A percentile compares a stretch with the other conserved stretches of the same genome.
phyloP scores from a whole-genome alignment of 2,888 invertebrate species.

The Eilema sororculum region DNA sequence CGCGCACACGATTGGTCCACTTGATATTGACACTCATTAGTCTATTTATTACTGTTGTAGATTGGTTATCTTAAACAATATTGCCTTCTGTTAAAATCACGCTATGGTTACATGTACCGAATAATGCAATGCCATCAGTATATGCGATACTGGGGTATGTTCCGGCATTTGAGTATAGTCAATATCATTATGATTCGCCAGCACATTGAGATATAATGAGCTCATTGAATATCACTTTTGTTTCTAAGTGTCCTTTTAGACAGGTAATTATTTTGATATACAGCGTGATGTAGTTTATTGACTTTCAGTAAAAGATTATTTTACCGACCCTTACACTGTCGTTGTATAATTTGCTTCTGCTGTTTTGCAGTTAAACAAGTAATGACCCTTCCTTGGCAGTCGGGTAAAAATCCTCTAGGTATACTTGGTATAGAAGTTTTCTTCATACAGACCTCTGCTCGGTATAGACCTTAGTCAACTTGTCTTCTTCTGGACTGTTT shows the following conservation, averaged over 20 bases:
- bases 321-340: not conserved
- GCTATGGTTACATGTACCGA: slow-evolving; percentile 56
- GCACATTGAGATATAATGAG: slow-evolving; percentile 19
- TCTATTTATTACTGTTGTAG: slow-evolving; percentile 80
- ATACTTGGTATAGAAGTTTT: too few relatives aligned
- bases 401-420: too few relatives aligned
- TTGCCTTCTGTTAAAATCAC: slow-evolving; percentile 73
- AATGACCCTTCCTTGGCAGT: too few relatives aligned
- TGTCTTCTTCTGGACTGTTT: too few relatives aligned
- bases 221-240: slow-evolving; percentile 33
- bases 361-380: too few relatives aligned
- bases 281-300: too few relatives aligned
- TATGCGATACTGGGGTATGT: slow-evolving; percentile 52
- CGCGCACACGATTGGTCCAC: slow-evolving; percentile 66
- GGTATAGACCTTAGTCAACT: not conserved
- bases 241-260: slow-evolving; percentile 16
- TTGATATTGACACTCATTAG: slow-evolving; percentile 84
- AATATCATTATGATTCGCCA: slow-evolving; percentile 22
- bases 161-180: slow-evolving; percentile 44
- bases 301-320: not conserved
- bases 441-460: too few relatives aligned
- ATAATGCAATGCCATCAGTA: slow-evolving; percentile 63
- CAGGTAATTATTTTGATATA: slow-evolving; percentile 1
- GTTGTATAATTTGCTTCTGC: not conserved
- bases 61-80: slow-evolving; percentile 80